These are phyloP conservation scores for Temnothorax nylanderi DNA, from an alignment of 1,140 invertebrate species.

Conservation along the genomic window DNA sequence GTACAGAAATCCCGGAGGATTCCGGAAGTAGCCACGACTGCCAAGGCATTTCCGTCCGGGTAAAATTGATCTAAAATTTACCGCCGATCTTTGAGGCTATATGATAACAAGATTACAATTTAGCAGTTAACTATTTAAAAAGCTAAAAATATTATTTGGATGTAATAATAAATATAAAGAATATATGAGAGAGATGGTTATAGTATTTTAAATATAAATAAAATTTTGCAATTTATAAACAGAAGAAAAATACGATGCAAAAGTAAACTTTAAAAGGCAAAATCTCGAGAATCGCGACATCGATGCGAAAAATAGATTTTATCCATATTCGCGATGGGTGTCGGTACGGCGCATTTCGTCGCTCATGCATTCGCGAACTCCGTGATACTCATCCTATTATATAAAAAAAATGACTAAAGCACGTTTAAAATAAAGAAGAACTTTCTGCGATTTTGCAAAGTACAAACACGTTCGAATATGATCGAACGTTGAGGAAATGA, in stretches of 20 bases:
- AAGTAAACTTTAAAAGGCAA: slow-evolving; percentile 5
- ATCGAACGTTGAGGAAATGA: slow-evolving; percentile 60
- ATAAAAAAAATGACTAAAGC: not conserved
- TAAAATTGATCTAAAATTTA: not conserved
- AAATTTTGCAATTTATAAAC: not conserved
- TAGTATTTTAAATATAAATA: not conserved
- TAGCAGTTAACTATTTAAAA: not conserved
- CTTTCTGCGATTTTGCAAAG: not conserved
- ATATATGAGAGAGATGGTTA: not conserved
- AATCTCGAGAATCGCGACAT: slow-evolving; percentile 19
- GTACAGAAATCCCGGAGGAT: slow-evolving; percentile 55
- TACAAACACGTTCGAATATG: not conserved
- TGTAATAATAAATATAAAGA: not conserved
- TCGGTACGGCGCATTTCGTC: not conserved
- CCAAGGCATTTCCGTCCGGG: slow-evolving; percentile 19
- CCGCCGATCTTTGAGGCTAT: not conserved
- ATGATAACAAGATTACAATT: not conserved
- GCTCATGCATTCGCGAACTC: slow-evolving; percentile 8
- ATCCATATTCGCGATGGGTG: slow-evolving; percentile 24
- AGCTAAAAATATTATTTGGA: not conserved
- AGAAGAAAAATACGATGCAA: not conserved
- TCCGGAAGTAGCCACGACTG: slow-evolving; percentile 56
- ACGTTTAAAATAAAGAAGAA: not conserved
- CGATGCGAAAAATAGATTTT: slow-evolving; percentile 39
- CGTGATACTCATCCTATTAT: not conserved